Evolutionary conservation across 2,888 invertebrate species (phyloP).

Genomic region (Zaprionus obscuricornis): DNA sequence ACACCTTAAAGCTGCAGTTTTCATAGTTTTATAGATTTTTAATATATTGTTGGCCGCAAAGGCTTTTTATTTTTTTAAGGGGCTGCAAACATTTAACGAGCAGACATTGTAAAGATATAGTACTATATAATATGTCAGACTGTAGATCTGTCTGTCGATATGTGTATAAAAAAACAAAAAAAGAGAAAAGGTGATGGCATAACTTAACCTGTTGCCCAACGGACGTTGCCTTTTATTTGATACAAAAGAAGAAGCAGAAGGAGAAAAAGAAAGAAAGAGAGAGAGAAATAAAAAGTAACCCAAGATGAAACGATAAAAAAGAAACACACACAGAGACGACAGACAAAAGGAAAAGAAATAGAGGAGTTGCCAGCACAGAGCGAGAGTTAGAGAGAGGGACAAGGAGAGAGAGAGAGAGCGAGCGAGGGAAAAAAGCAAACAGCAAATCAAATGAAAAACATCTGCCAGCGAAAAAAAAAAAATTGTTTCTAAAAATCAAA

Average conservation of each 20-base stretch:
- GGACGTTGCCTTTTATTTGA: conserved; percentile 7
- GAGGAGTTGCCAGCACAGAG: no score
- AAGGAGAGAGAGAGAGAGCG: no score
- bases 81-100: conserved; percentile 25
- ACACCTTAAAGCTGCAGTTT: conserved; percentile 36
- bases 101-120: conserved; percentile 22
- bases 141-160: no score
- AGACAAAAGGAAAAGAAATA: conserved; percentile 8
- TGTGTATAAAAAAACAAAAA: conserved; percentile 11
- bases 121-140: no score
- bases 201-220: conserved; percentile 41
- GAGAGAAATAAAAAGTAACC: conserved; percentile 11
- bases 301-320: conserved; percentile 15
- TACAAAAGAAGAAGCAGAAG: no score
- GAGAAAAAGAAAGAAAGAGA: no score
- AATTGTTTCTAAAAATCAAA: conserved; percentile 40
- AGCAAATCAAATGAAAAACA: conserved; percentile 53
- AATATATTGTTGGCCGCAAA: conserved; percentile 33
- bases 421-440: conserved; percentile 30
- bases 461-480: no score
- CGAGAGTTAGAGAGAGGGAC: no score
- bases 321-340: conserved; percentile 1
- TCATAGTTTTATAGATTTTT: conserved; percentile 37
- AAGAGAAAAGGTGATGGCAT: not conserved
- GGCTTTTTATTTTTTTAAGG: no score